A percentile compares a stretch with the other conserved stretches of the same genome.
These are phyloP conservation scores for Aphelenchoides avenae DNA, from an alignment of 1,140 invertebrate genomes.

Conservation along the genomic window DNA sequence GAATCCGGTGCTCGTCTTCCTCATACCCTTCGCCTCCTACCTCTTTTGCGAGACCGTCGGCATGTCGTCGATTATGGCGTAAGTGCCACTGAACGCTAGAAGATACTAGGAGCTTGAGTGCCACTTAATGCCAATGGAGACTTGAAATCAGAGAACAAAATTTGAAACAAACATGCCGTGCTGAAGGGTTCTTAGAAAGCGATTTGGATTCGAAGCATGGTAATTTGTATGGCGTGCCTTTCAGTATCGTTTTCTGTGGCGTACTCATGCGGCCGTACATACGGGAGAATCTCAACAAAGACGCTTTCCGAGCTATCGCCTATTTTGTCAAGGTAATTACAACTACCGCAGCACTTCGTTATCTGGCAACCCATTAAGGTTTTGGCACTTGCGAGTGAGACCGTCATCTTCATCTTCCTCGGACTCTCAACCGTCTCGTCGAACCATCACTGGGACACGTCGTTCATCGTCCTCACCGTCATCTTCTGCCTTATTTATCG, in stretches of 20 bases:
- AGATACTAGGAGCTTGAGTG: background rate
- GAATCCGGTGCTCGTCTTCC: slow-evolving; percentile 31
- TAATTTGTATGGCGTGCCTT: too few relatives aligned
- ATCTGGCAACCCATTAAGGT: too few relatives aligned
- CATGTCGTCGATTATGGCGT: slow-evolving; percentile 46
- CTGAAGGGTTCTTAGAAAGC: too few relatives aligned
- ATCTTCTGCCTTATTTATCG: slow-evolving; percentile 89
- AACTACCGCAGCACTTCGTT: slow-evolving; percentile 66
- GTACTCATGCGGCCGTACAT: slow-evolving; percentile 99
- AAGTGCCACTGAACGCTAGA: background rate
- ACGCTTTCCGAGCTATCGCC: slow-evolving; percentile 93
- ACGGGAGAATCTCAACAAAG: slow-evolving; percentile 91
- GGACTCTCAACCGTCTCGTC: slow-evolving; percentile 79
- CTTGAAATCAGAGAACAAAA: too few relatives aligned
- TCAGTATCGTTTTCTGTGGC: slow-evolving; percentile 89
- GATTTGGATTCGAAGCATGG: too few relatives aligned
- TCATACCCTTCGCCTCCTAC: slow-evolving; percentile 38
- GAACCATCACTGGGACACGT: slow-evolving; percentile 74
- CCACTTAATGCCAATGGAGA: too few relatives aligned
- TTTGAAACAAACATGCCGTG: too few relatives aligned
- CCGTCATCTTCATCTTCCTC: slow-evolving; percentile 98
- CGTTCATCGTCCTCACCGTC: slow-evolving; percentile 87
- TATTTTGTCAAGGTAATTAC: slow-evolving; percentile 99
- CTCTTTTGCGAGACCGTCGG: slow-evolving; percentile 46
- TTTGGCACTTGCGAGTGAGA: slow-evolving; percentile 75